Evolutionary conservation across 2,797 vertebrate species (phyloP).

Genomic region (Gallinago solitaria): DNA sequence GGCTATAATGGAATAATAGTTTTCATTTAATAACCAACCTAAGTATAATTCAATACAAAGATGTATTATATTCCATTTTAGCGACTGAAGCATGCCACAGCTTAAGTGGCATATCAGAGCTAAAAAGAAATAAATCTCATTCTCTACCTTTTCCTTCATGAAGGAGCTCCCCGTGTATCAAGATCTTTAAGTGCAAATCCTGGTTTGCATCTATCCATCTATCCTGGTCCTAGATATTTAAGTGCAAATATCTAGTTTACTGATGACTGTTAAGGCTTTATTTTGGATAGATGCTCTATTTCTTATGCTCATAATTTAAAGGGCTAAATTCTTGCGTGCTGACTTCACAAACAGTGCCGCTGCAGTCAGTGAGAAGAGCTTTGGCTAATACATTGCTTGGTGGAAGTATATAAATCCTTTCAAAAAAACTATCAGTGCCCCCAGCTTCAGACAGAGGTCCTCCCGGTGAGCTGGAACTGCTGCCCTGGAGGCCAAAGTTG

Average conservation of each 20-base stretch:
- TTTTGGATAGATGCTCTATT: neutral
- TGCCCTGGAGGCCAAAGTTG: neutral
- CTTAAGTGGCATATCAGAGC: neutral
- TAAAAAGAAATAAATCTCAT: fast-evolving
- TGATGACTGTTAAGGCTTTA: neutral
- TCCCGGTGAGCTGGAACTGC: neutral
- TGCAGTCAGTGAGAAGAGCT: neutral
- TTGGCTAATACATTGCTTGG: neutral
- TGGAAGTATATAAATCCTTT: neutral
- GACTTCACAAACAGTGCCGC: neutral
- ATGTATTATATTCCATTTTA: constrained; percentile 5
- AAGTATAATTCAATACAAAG: constrained; percentile 47
- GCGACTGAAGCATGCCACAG: neutral
- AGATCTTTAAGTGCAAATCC: neutral
- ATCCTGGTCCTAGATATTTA: neutral
- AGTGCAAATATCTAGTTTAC: neutral
- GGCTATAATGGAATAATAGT: constrained; percentile 35
- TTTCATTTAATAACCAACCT: constrained; percentile 55
- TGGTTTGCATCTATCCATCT: neutral
- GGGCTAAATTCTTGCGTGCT: neutral
- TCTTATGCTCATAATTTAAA: neutral
- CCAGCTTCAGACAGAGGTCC: neutral
- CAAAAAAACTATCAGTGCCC: neutral
- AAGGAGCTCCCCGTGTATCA: neutral
- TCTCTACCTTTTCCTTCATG: neutral